Evolutionary conservation across 2,113 vertebrate genomes (phyloP), one percentile per base, ranked within the genome.

Genomic region (Porphyrio hochstetteri): DNA sequence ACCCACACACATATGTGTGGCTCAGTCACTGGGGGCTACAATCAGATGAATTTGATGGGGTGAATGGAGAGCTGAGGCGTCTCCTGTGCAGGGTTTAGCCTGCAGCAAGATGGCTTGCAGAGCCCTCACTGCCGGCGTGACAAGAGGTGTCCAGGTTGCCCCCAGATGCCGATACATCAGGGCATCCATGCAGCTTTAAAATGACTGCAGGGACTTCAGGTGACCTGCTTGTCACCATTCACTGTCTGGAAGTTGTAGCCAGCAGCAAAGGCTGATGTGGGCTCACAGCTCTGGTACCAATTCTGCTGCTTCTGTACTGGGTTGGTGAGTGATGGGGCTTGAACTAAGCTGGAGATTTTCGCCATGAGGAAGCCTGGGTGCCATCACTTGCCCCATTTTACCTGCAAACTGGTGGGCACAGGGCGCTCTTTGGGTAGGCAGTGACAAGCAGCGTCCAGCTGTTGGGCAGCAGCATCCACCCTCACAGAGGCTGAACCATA

Each of bases 111-210:
- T 4, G 9, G 20, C 46, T 60, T 80, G n/a, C 64, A 92, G 69
- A 74, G 28, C 36, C 29, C 64, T 31, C 0, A 0, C 50, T 44
- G 69, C 59, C 2, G 0, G 33, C 9, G 2, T 24, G 16, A 40
- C 3, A 2, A 40, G 61, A 64, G 10, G 20, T n/a, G 44, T 57
- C 33, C 60, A 28, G 10, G 6, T 36, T 82, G 25, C 17, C 20
- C 21, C 10, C 24, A 65, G 12, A 42, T 52, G 25, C 25, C n/a
- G 42, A n/a, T 29, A 16, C 31, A 46, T 21, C 9, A 11, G 65
- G 27, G 33, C 11, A 52, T 65, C 16, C 33, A 40, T 0, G 0
- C 7, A 65, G 38, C 63, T 86, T 90, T 57, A 59, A 70, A 83
- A 80, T 48, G 56, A 38, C 50, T 64, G 29, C 16, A 86, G 16